Conservation (phyloP, 1,140 invertebrate genomes). For the Caerostris darwini region DNA sequence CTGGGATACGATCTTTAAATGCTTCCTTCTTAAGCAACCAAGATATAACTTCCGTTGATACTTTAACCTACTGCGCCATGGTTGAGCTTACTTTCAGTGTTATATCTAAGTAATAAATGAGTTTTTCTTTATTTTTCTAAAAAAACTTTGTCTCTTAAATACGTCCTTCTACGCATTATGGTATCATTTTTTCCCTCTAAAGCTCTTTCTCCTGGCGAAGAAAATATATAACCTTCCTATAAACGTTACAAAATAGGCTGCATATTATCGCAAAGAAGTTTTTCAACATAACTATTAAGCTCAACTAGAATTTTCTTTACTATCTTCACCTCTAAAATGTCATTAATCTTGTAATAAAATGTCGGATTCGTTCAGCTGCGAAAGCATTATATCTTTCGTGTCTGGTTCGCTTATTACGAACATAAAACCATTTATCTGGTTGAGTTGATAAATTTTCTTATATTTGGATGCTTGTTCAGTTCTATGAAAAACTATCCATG, state of each 20-base stretch:
- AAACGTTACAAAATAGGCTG: background rate
- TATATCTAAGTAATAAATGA: background rate
- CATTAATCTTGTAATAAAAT: conserved; percentile 10
- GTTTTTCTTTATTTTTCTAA: background rate
- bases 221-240: background rate
- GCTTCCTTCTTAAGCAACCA: too few species aligned
- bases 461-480: too few species aligned
- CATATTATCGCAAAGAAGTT: background rate
- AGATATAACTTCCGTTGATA: too few species aligned
- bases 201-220: background rate
- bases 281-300: background rate
- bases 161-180: background rate
- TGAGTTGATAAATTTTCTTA: background rate
- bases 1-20: too few species aligned
- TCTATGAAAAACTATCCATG: too few species aligned
- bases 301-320: background rate
- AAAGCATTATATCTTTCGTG: background rate
- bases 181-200: background rate
- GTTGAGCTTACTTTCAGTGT: too few species aligned
- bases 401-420: background rate
- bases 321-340: conserved; percentile 2
- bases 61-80: too few species aligned
- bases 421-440: background rate
- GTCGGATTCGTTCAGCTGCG: conserved; percentile 3
- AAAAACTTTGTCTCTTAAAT: background rate